Conservation (phyloP, 2,888 invertebrate species). For the Hipparchia semele region DNA sequence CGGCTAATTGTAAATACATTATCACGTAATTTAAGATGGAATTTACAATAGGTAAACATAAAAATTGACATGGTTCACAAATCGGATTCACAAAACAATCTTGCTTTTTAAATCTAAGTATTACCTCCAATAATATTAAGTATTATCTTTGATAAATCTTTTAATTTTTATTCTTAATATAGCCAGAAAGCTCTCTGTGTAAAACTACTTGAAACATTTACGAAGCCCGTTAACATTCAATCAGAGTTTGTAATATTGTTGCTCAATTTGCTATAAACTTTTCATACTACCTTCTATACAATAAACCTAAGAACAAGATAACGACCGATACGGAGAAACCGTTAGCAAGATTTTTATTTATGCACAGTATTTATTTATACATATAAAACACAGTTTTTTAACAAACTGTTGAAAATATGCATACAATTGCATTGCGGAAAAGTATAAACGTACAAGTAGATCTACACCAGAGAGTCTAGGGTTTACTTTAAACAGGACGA, state of each 20-base stretch:
- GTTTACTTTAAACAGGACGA: slow-evolving; percentile 48
- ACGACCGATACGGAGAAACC: neutral
- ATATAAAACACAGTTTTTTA: neutral
- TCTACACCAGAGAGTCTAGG: slow-evolving; percentile 35
- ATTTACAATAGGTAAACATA: slow-evolving; percentile 29
- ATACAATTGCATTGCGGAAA: neutral
- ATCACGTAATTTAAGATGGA: slow-evolving; percentile 25
- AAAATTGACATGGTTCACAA: slow-evolving; percentile 63
- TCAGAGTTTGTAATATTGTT: neutral
- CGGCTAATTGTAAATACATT: slow-evolving; percentile 39
- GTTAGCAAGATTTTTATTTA: slow-evolving; percentile 8
- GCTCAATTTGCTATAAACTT: slow-evolving; percentile 12
- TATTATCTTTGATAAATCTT: slow-evolving; percentile 76
- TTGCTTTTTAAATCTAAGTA: slow-evolving; percentile 75
- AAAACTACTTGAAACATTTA: slow-evolving; percentile 32
- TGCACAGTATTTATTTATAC: neutral
- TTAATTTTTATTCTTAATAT: slow-evolving; percentile 55
- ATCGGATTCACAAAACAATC: slow-evolving; percentile 63
- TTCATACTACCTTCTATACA: neutral
- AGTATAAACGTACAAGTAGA: slow-evolving; percentile 28
- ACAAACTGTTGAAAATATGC: neutral
- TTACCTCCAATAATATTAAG: slow-evolving; percentile 79
- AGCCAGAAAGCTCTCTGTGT: slow-evolving; percentile 37
- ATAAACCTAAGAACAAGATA: neutral
- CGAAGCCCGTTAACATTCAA: neutral